Evolutionary conservation across 2,113 vertebrate genomes (phyloP).

Genomic region (Triplophysa rosa): DNA sequence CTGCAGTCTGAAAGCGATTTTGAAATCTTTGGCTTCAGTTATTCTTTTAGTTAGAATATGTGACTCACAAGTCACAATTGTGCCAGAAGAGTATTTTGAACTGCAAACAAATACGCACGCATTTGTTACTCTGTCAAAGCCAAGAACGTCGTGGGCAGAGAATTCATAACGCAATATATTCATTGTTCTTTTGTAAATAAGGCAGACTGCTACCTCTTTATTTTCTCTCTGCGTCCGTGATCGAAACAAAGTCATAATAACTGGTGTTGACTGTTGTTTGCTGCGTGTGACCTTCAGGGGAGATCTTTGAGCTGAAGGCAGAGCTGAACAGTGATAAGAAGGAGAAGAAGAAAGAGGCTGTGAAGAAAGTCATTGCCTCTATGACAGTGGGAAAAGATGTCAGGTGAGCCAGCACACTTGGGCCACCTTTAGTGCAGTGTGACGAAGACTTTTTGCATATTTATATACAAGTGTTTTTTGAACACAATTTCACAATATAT

Average conservation of each 20-base stretch:
- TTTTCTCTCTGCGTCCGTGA: background rate
- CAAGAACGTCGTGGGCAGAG: background rate
- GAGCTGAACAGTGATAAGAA: constrained; percentile 99
- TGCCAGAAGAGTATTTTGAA: background rate
- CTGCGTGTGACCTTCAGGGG: constrained; percentile 73
- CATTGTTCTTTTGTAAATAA: background rate
- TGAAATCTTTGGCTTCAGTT: background rate
- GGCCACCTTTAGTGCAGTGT: too few species aligned
- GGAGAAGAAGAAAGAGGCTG: constrained; percentile 98
- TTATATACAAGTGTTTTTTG: too few species aligned
- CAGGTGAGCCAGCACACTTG: constrained; percentile 73
- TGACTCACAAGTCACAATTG: background rate
- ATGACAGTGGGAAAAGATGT: constrained; percentile 99
- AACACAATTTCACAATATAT: background rate
- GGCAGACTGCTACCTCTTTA: background rate
- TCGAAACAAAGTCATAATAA: background rate
- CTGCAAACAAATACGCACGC: background rate
- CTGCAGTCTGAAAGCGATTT: background rate
- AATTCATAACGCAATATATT: background rate
- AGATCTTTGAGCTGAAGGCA: constrained; percentile 98
- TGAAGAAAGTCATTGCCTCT: constrained; percentile 98
- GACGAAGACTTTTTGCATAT: too few species aligned
- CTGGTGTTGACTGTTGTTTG: background rate
- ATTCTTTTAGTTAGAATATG: constrained; percentile 1
- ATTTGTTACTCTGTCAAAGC: constrained; percentile 1